Conservation (phyloP, 2,797 vertebrate species). For the Luscinia luscinia region DNA sequence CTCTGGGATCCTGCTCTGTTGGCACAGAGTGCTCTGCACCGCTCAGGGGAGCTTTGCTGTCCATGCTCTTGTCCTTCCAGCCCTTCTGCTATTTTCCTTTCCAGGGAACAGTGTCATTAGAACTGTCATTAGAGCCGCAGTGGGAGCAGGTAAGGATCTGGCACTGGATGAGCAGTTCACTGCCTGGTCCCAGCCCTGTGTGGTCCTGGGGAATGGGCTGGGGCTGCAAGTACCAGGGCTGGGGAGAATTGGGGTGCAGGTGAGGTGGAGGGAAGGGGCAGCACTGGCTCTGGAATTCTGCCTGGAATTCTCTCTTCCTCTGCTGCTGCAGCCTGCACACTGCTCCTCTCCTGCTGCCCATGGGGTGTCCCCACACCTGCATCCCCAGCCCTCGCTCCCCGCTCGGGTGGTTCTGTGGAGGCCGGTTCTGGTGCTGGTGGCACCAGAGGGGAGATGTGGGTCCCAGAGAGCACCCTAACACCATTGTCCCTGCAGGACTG, state of each 20-base stretch:
- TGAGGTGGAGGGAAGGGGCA: rapidly evolving
- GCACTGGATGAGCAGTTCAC: neutral
- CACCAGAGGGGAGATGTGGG: neutral
- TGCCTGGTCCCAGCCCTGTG: rapidly evolving
- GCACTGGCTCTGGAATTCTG: neutral
- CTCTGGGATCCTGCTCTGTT: neutral
- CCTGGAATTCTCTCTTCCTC: rapidly evolving
- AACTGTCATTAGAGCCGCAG: rapidly evolving
- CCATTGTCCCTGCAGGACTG: neutral
- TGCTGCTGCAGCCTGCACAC: neutral
- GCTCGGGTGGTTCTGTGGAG: neutral
- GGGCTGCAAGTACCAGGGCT: neutral
- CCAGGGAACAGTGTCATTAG: rapidly evolving
- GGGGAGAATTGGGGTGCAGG: neutral
- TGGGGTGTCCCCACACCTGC: neutral
- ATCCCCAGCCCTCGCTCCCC: neutral
- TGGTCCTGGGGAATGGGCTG: too few relatives aligned
- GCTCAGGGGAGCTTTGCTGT: neutral
- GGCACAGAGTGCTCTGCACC: neutral
- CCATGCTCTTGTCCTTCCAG: neutral
- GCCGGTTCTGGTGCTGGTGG: rapidly evolving
- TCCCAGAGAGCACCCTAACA: rapidly evolving
- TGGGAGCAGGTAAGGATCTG: neutral
- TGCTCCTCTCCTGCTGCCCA: rapidly evolving
- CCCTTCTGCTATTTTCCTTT: neutral